Conservation (phyloP, 2,888 invertebrate species). For the Drosophila maculinotata region DNA sequence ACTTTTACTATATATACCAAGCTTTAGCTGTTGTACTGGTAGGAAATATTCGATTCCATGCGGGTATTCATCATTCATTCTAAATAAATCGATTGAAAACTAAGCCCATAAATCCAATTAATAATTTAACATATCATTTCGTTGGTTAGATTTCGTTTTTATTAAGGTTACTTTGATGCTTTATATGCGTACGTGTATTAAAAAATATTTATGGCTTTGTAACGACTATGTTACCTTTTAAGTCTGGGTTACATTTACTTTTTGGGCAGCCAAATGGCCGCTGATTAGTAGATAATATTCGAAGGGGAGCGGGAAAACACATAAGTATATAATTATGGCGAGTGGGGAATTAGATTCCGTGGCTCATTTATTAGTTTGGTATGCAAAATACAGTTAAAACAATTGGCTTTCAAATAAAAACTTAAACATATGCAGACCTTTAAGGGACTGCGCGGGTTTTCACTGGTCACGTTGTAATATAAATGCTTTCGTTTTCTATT, state of each 20-base stretch:
- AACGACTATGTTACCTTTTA: constrained; percentile 65
- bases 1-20: constrained; percentile 63
- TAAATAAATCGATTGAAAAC: neutral
- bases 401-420: constrained; percentile 60
- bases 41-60: constrained; percentile 1
- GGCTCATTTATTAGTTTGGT: constrained; percentile 78
- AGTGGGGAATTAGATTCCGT: constrained; percentile 69
- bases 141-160: constrained; percentile 75
- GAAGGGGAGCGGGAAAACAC: constrained; percentile 36
- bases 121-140: constrained; percentile 46
- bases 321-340: constrained; percentile 55
- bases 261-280: constrained; percentile 26
- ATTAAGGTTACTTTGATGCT: constrained; percentile 52
- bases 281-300: constrained; percentile 54
- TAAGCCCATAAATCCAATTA: constrained; percentile 27
- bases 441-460: constrained; percentile 10
- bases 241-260: constrained; percentile 51
- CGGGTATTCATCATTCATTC: constrained; percentile 10
- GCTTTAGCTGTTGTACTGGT: neutral
- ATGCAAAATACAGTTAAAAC: constrained; percentile 71
- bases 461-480: constrained; percentile 67
- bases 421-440: constrained; percentile 47
- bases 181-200: constrained; percentile 40
- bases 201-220: constrained; percentile 67
- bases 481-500: constrained; percentile 51